Conservation (phyloP, 2,113 vertebrate genomes). For the Sturnus vulgaris region DNA sequence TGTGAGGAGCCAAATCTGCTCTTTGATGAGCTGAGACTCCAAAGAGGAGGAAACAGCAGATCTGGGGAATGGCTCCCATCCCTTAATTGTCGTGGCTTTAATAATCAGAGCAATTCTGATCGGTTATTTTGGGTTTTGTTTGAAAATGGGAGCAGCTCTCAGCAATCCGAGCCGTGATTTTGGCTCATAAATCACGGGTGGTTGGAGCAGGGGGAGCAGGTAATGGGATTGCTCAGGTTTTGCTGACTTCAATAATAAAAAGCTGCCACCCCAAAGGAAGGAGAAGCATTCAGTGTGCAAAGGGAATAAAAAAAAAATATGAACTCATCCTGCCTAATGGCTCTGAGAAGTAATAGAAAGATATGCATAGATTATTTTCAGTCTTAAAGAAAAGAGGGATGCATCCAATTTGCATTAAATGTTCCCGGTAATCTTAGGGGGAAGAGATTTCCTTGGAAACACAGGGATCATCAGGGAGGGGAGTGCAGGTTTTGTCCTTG, state of each 20-base stretch:
- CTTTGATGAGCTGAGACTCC: neutral
- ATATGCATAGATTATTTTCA: conserved; percentile 45
- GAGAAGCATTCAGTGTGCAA: neutral
- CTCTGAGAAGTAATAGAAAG: conserved; percentile 47
- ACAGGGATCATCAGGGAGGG: neutral
- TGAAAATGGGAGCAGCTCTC: neutral
- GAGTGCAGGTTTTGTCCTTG: conserved; percentile 36
- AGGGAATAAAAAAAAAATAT: conserved; percentile 39
- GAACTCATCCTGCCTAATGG: conserved; percentile 53
- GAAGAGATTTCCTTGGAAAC: conserved; percentile 23
- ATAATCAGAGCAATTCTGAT: neutral
- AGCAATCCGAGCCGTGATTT: conserved; percentile 12
- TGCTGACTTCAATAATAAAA: conserved; percentile 57
- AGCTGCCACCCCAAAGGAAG: conserved; percentile 52
- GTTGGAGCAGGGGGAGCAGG: neutral
- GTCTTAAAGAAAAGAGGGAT: conserved; percentile 27
- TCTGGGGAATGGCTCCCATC: neutral
- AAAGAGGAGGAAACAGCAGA: neutral
- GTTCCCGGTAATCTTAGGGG: conserved; percentile 24
- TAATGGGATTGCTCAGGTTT: conserved; percentile 18
- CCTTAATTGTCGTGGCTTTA: neutral
- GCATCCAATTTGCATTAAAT: conserved; percentile 62
- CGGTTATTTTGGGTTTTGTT: neutral
- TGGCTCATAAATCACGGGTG: conserved; percentile 20
- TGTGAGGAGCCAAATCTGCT: neutral